A percentile compares a stretch with the other conserved stretches of the same genome.
Evolutionary conservation across 2,113 vertebrate species (phyloP).

Genomic region (Hemichromis elongatus): DNA sequence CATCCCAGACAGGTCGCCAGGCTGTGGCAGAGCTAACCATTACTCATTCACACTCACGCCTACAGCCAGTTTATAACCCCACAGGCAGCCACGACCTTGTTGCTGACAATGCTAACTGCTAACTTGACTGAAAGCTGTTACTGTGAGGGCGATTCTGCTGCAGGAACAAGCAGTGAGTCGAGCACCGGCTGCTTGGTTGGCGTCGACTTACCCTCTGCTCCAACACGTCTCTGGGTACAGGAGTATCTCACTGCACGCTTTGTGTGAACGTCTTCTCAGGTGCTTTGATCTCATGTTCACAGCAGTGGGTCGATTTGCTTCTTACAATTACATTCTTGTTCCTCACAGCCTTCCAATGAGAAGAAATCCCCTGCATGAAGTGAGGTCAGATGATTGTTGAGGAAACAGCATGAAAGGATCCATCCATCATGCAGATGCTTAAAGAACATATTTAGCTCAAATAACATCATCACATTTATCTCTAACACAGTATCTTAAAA

Average conservation of each 20-base stretch:
- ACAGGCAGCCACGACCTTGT: no score
- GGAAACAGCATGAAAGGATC: background rate
- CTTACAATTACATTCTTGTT: background rate
- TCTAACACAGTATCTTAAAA: background rate
- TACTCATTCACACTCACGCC: background rate
- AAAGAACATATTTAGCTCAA: background rate
- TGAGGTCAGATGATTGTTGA: background rate
- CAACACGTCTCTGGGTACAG: background rate
- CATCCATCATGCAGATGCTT: background rate
- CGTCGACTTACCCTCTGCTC: background rate
- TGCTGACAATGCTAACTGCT: no score
- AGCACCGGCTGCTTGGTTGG: background rate
- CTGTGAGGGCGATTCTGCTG: no score
- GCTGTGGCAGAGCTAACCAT: background rate
- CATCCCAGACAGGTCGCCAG: background rate
- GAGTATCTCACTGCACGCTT: background rate
- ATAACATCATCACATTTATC: background rate
- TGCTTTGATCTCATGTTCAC: background rate
- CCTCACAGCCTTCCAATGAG: background rate
- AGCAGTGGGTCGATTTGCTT: background rate
- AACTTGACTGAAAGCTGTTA: no score
- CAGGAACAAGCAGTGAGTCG: background rate
- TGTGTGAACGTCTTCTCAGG: background rate
- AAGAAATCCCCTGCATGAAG: background rate
- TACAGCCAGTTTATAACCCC: no score